These are phyloP conservation scores for Butastur rufipennis DNA, from an alignment of 2,113 vertebrate genomes.

Conservation along the genomic window DNA sequence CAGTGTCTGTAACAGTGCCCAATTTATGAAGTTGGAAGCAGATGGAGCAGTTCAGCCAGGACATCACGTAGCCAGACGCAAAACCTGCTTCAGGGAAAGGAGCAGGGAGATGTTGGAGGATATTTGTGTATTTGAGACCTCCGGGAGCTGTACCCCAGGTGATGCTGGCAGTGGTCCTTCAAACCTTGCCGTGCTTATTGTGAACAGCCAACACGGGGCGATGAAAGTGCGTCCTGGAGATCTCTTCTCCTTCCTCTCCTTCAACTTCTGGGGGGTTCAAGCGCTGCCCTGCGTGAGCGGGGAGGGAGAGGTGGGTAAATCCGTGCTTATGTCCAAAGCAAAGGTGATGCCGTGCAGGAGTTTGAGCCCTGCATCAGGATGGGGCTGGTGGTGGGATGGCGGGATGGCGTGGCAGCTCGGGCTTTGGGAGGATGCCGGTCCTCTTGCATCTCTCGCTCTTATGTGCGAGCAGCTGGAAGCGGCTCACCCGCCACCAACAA, in stretches of 20 bases:
- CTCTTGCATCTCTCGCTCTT: neutral
- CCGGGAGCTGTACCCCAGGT: neutral
- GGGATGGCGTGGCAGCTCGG: neutral
- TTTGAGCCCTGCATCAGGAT: neutral
- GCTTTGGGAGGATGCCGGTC: neutral
- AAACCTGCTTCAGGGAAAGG: neutral
- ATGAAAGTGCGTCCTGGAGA: neutral
- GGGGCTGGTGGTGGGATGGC: neutral
- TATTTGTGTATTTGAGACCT: neutral
- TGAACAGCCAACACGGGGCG: accelerated
- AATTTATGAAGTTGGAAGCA: neutral
- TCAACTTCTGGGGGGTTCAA: neutral
- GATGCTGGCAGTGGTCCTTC: neutral
- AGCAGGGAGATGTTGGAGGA: neutral
- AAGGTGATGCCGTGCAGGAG: neutral
- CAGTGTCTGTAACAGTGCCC: neutral
- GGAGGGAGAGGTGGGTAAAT: neutral
- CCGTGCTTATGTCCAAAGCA: neutral
- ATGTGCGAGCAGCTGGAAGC: neutral
- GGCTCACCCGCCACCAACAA: neutral
- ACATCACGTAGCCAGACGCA: accelerated
- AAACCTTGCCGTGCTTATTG: neutral
- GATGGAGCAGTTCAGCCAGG: neutral
- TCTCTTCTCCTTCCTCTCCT: neutral
- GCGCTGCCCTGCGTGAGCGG: accelerated